A percentile compares a stretch with the other conserved stretches of the same genome.
phyloP scores from a whole-genome alignment of 1,140 invertebrate genomes.

The Lamellibrachia luymesi region DNA sequence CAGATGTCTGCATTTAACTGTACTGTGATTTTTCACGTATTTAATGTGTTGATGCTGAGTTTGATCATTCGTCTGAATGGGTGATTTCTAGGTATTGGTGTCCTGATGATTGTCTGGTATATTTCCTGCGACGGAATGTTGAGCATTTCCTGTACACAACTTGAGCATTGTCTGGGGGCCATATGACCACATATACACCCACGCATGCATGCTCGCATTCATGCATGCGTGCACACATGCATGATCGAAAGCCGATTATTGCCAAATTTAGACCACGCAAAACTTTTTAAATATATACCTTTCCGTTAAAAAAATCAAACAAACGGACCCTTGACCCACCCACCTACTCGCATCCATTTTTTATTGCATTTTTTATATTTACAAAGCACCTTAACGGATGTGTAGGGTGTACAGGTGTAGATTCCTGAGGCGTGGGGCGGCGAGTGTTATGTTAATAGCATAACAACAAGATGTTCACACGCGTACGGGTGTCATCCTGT shows the following conservation, averaged over 20 bases:
- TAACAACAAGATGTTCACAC: not conserved
- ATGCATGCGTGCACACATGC: not conserved
- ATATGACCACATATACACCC: not conserved
- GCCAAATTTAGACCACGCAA: not conserved
- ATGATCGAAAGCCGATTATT: not conserved
- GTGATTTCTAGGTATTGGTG: not conserved
- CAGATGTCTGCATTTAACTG: not conserved
- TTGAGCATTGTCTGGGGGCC: not conserved
- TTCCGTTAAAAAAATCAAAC: too few species aligned
- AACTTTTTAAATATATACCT: not conserved
- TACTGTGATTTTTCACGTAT: not conserved
- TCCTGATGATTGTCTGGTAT: not conserved
- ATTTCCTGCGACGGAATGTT: not conserved
- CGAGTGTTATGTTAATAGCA: not conserved
- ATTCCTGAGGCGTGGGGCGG: not conserved
- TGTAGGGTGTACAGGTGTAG: not conserved
- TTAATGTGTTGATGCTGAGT: not conserved
- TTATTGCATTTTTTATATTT: too few species aligned
- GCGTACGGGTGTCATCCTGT: not conserved
- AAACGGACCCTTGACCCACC: too few species aligned
- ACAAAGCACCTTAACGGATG: too few species aligned
- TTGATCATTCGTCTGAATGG: not conserved
- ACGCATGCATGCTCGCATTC: not conserved
- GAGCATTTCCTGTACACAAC: not conserved
- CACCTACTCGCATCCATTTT: too few species aligned